Conservation (phyloP, 2,888 invertebrate genomes). For the Eulithis testata region DNA sequence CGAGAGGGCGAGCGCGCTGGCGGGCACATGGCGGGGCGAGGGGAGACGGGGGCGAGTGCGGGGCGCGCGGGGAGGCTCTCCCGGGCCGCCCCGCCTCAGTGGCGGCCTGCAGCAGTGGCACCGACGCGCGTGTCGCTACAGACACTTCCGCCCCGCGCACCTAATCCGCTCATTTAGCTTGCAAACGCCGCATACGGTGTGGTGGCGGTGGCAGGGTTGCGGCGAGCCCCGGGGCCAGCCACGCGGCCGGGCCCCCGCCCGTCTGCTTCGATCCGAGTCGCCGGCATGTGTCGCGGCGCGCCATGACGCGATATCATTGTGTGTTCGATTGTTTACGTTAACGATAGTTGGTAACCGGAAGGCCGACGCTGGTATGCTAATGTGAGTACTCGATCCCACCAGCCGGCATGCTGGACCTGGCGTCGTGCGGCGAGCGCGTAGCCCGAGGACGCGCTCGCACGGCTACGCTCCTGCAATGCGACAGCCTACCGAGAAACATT, state of each 20-base stretch:
- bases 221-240: slow-evolving; percentile 76
- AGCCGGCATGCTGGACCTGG: slow-evolving; percentile 15
- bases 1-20: slow-evolving; percentile 66
- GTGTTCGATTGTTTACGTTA: slow-evolving; percentile 80
- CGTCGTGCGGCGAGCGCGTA: slow-evolving; percentile 3
- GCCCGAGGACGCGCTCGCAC: slow-evolving; percentile 31
- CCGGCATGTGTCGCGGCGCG: slow-evolving; percentile 72
- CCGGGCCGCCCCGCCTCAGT: slow-evolving; percentile 84
- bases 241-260: slow-evolving; percentile 69
- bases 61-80: slow-evolving; percentile 66
- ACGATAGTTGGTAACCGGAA: slow-evolving; percentile 78
- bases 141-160: slow-evolving; percentile 81
- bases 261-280: slow-evolving; percentile 63
- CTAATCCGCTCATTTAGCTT: slow-evolving; percentile 77
- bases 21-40: slow-evolving; percentile 73
- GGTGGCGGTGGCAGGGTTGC: slow-evolving; percentile 68
- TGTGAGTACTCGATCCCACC: slow-evolving; percentile 69
- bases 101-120: slow-evolving; percentile 83
- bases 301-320: slow-evolving; percentile 70
- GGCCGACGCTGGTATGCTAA: slow-evolving; percentile 82
- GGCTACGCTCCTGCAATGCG: slow-evolving; percentile 73
- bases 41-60: slow-evolving; percentile 44
- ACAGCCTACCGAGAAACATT: slow-evolving; percentile 52
- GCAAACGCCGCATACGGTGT: slow-evolving; percentile 78
- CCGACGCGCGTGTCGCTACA: slow-evolving; percentile 82